A percentile compares a stretch with the other conserved stretches of the same genome.
Evolutionary conservation across 2,888 invertebrate genomes (phyloP).

Genomic region (Seira musarum): DNA sequence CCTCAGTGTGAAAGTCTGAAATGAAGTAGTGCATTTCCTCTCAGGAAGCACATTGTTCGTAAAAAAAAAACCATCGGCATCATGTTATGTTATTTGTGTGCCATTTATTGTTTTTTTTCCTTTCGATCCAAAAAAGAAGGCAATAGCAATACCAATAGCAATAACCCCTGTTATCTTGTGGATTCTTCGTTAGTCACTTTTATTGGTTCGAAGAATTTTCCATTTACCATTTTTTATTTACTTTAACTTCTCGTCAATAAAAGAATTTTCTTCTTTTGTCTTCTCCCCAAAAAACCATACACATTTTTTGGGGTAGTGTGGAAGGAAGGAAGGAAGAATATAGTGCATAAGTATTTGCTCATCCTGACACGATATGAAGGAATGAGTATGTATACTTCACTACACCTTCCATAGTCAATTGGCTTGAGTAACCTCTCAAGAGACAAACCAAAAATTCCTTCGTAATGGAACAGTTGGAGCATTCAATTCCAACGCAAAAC

Average conservation of each 20-base stretch:
- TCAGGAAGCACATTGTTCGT: constrained; percentile 51
- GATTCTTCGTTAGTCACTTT: constrained; percentile 57
- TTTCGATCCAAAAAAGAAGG: constrained; percentile 5
- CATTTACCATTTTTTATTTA: constrained; percentile 59
- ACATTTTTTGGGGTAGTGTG: background rate
- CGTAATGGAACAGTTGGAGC: too few species aligned
- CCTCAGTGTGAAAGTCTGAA: too few species aligned
- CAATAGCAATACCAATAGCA: too few species aligned
- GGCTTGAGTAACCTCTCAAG: constrained; percentile 34
- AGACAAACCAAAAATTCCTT: background rate
- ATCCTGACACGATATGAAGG: too few species aligned
- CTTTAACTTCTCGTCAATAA: constrained; percentile 54
- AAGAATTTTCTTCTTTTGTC: constrained; percentile 14
- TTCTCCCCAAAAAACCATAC: constrained; percentile 8
- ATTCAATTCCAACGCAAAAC: too few species aligned
- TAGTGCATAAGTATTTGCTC: too few species aligned
- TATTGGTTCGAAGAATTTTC: constrained; percentile 55
- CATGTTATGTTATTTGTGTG: constrained; percentile 36
- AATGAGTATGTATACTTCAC: too few species aligned
- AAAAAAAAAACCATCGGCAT: constrained; percentile 34
- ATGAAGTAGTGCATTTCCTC: constrained; percentile 37
- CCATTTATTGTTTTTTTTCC: constrained; percentile 32
- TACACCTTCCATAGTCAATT: constrained; percentile 38
- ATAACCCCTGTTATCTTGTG: constrained; percentile 50
- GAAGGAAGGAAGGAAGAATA: too few species aligned